These are phyloP conservation scores for Urocitellus parryii DNA, from an alignment of 2,113 vertebrate species.

Conservation along the genomic window DNA sequence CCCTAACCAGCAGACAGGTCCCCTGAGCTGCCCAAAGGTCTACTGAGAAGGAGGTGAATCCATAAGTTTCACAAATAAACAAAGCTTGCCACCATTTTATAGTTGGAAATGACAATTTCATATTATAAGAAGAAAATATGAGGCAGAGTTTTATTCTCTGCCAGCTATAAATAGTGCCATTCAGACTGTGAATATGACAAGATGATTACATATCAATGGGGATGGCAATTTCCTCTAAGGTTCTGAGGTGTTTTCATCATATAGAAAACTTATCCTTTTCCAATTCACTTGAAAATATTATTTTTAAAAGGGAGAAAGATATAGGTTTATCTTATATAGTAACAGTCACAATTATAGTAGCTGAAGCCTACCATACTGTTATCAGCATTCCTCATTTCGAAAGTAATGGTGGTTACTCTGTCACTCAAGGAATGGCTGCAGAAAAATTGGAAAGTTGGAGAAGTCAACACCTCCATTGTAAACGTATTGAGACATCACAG, in stretches of 20 bases:
- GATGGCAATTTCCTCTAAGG: constrained; percentile 59
- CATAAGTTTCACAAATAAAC: background rate
- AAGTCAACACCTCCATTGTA: background rate
- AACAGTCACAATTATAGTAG: background rate
- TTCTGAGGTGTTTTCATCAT: constrained; percentile 19
- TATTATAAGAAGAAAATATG: constrained; percentile 33
- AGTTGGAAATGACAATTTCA: constrained; percentile 21
- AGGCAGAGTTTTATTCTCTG: constrained; percentile 41
- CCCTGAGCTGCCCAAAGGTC: background rate
- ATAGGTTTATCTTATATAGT: constrained; percentile 12
- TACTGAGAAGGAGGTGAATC: background rate
- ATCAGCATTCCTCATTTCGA: constrained; percentile 15
- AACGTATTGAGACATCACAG: background rate
- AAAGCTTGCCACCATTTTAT: background rate
- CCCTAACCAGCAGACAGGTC: background rate
- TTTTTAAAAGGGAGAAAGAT: constrained; percentile 52
- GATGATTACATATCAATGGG: background rate
- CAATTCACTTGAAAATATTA: constrained; percentile 6
- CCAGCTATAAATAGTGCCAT: constrained; percentile 45
- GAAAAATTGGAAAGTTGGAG: background rate
- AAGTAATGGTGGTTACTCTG: constrained; percentile 23
- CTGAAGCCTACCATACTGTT: background rate
- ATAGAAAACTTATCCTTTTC: constrained; percentile 47
- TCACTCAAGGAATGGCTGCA: background rate
- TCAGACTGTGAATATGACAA: constrained; percentile 2